Conservation (phyloP, 2,797 vertebrate genomes). For the Eidolon dupreanum region DNA sequence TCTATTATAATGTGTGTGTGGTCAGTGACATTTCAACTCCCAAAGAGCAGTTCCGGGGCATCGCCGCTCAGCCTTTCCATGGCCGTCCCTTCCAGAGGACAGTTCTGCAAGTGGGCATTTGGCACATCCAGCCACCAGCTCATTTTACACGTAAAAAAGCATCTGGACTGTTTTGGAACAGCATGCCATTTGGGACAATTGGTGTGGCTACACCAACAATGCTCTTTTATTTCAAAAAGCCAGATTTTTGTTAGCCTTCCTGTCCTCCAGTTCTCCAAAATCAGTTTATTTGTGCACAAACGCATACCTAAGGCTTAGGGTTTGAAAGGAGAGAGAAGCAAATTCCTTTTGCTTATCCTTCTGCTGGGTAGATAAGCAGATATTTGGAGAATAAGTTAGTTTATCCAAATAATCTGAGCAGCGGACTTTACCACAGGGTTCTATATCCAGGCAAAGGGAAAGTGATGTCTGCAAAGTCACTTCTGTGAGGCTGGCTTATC, state of each 20-base stretch:
- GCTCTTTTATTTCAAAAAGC: background rate
- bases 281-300: background rate
- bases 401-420: background rate
- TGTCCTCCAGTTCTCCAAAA: background rate
- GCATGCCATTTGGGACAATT: background rate
- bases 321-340: background rate
- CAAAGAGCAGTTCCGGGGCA: background rate
- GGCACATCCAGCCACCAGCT: background rate
- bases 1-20: background rate
- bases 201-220: background rate
- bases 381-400: background rate
- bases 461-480: background rate
- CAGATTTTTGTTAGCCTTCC: background rate
- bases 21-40: background rate
- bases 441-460: background rate
- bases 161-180: background rate
- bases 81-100: background rate
- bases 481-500: background rate
- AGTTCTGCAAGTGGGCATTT: background rate
- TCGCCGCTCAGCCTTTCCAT: fast-evolving
- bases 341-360: background rate
- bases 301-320: background rate
- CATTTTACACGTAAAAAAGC: background rate
- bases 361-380: background rate
- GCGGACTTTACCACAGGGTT: background rate